A percentile compares a stretch with the other conserved stretches of the same genome.
Conservation (phyloP, 2,113 vertebrate species). For the Ophiodon elongatus region DNA sequence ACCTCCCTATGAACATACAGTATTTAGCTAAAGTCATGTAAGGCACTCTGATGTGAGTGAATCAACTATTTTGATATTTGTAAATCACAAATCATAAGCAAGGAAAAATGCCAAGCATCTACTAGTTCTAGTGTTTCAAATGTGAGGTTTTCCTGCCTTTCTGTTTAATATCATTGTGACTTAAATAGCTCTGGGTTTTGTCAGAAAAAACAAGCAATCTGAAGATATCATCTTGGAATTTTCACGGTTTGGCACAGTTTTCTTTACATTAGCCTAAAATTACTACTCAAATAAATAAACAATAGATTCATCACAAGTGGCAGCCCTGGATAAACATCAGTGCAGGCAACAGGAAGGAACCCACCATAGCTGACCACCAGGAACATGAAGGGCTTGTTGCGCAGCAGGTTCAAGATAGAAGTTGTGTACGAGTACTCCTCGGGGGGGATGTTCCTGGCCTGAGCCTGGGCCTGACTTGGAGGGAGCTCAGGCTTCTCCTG, state of each 20-base stretch:
- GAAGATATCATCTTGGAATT: not conserved
- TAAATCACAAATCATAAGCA: not conserved
- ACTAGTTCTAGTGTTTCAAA: not conserved
- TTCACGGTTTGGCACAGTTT: not conserved
- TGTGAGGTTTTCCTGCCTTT: not conserved
- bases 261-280: not conserved
- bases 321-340: not conserved
- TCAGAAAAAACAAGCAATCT: not conserved
- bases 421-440: constrained; percentile 87
- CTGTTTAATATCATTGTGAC: not conserved
- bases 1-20: not conserved
- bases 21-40: not conserved
- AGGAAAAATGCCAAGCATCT: not conserved
- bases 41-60: not conserved
- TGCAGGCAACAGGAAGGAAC: constrained; percentile 22
- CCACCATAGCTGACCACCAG: constrained; percentile 93
- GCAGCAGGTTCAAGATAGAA: constrained; percentile 87
- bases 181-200: not conserved
- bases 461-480: constrained; percentile 90
- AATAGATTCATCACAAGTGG: not conserved
- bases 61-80: not conserved
- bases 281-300: not conserved
- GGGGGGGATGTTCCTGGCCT: constrained; percentile 75
- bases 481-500: constrained; percentile 90
- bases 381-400: constrained; percentile 90